Percentiles rank a stretch among this genome's conserved stretches.
Conservation (phyloP, 2,888 invertebrate genomes). For the Platycheirus albimanus region DNA sequence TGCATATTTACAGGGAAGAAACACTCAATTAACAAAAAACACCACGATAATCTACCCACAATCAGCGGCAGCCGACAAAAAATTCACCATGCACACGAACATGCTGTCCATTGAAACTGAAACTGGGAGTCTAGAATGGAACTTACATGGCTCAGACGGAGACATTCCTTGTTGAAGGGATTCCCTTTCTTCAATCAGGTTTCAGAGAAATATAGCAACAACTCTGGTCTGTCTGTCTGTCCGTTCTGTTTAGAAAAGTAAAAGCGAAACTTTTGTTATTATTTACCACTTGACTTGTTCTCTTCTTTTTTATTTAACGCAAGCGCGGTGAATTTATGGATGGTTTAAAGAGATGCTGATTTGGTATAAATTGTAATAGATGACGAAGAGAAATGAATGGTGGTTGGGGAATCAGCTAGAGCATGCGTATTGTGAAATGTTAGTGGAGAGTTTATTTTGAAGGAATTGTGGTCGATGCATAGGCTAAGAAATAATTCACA, state of each 20-base stretch:
- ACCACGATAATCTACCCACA: conserved; percentile 48
- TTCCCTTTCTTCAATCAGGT: not conserved
- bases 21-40: conserved; percentile 20
- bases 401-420: conserved; percentile 23
- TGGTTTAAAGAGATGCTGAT: conserved; percentile 6
- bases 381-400: not conserved
- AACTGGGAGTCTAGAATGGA: conserved; percentile 57
- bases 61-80: conserved; percentile 37
- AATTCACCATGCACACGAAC: conserved; percentile 45
- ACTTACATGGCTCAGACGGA: conserved; percentile 12
- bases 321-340: conserved; percentile 24
- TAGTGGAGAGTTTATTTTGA: conserved; percentile 45
- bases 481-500: conserved; percentile 9
- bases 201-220: conserved; percentile 46
- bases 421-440: not conserved
- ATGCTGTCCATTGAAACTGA: conserved; percentile 60
- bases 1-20: conserved; percentile 52
- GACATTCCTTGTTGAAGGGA: conserved; percentile 8
- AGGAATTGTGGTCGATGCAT: conserved; percentile 16
- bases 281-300: conserved; percentile 24
- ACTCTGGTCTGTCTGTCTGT: conserved; percentile 21
- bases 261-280: conserved; percentile 67
- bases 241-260: conserved; percentile 49
- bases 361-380: conserved; percentile 7
- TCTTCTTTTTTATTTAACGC: not conserved